Conservation (phyloP, 2,888 invertebrate species). For the Epistrophe eligans region DNA sequence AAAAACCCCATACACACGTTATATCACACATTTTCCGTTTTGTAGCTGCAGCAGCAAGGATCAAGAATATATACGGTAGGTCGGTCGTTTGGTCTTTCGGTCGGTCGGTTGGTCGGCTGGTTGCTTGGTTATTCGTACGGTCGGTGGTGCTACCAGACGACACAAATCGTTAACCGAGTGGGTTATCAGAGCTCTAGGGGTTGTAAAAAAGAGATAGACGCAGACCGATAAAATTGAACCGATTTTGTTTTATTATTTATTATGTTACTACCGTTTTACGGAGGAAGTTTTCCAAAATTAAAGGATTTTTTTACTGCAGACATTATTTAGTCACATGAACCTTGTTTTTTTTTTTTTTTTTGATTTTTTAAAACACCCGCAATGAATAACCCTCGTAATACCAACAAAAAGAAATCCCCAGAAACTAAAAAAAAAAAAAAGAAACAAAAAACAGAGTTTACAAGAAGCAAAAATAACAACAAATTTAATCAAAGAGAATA, state of each 20-base stretch:
- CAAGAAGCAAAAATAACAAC: constrained; percentile 42
- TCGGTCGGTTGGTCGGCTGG: constrained; percentile 8
- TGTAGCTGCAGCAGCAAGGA: constrained; percentile 56
- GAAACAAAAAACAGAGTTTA: constrained; percentile 26
- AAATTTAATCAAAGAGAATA: constrained; percentile 53
- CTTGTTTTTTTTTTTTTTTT: constrained; percentile 5
- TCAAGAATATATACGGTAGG: constrained; percentile 27
- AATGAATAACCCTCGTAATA: not conserved
- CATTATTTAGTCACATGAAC: constrained; percentile 24
- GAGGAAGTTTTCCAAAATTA: constrained; percentile 17
- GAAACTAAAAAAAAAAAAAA: constrained; percentile 8
- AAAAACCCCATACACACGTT: constrained; percentile 53
- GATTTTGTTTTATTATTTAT: constrained; percentile 40
- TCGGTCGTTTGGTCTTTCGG: not conserved
- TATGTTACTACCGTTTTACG: constrained; percentile 15
- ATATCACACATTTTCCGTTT: constrained; percentile 67
- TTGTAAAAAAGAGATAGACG: constrained; percentile 29
- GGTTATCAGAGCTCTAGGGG: constrained; percentile 25
- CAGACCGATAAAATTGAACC: constrained; percentile 52
- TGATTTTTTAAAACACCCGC: constrained; percentile 13
- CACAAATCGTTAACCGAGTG: constrained; percentile 46
- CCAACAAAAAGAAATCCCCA: not conserved
- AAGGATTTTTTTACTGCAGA: constrained; percentile 3
- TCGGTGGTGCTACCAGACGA: constrained; percentile 38
- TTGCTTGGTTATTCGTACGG: not conserved